phyloP scores from a whole-genome alignment of 2,797 vertebrate species.

The Percopsis omiscomaycus region DNA sequence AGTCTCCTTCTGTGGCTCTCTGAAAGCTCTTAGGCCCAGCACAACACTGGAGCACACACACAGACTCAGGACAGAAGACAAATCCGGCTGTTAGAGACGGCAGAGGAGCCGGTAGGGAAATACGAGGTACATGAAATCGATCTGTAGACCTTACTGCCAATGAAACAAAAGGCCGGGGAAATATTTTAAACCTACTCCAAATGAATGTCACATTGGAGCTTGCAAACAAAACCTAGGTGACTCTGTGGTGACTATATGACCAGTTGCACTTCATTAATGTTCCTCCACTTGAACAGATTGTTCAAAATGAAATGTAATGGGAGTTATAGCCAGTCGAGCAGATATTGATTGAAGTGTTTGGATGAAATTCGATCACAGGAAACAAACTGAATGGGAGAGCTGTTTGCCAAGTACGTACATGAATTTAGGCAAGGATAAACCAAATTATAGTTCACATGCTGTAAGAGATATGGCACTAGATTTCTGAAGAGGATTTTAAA shows the following conservation, averaged over 20 bases:
- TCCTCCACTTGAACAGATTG: slow-evolving; percentile 37
- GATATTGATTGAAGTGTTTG: slow-evolving; percentile 27
- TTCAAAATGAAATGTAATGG: slow-evolving; percentile 27
- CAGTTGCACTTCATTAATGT: slow-evolving; percentile 6
- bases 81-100: slow-evolving; percentile 19
- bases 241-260: too few relatives aligned
- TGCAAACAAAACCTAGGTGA: too few relatives aligned
- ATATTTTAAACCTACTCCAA: slow-evolving; percentile 1
- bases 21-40: slow-evolving; percentile 39
- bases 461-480: not conserved
- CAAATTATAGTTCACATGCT: not conserved
- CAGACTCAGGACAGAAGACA: slow-evolving; percentile 18
- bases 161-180: slow-evolving; percentile 20
- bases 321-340: slow-evolving; percentile 18
- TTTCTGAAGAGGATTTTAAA: not conserved
- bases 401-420: not conserved
- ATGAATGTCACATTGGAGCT: too few relatives aligned
- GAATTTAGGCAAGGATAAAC: slow-evolving; percentile 21
- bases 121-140: slow-evolving; percentile 20
- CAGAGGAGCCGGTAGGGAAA: slow-evolving; percentile 5
- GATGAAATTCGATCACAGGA: slow-evolving; percentile 41
- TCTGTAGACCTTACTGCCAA: slow-evolving; percentile 1
- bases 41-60: slow-evolving; percentile 14
- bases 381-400: not conserved
- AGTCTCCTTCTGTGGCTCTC: slow-evolving; percentile 42